Percentiles rank a stretch among this genome's conserved stretches.
Evolutionary conservation across 2,888 invertebrate species (phyloP).

Genomic region (Xanthia icteritia): DNA sequence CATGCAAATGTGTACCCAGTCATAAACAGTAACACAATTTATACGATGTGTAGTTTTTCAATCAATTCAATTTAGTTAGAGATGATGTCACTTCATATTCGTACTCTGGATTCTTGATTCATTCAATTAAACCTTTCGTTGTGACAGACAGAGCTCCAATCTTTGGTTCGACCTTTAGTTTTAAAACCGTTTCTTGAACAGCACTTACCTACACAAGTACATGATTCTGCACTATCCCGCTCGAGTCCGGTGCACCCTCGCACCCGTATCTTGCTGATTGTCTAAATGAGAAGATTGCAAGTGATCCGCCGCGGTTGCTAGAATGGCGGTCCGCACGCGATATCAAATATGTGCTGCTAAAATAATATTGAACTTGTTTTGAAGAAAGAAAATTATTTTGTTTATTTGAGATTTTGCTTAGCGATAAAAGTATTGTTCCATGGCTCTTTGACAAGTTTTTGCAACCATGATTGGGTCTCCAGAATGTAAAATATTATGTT

Average conservation of each 20-base stretch:
- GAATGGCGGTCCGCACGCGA: constrained; percentile 71
- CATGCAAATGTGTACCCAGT: neutral
- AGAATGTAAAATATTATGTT: neutral
- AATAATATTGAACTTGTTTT: constrained; percentile 13
- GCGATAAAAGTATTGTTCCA: neutral
- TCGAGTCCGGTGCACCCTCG: constrained; percentile 62
- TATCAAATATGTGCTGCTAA: constrained; percentile 13
- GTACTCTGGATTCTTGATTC: constrained; percentile 29
- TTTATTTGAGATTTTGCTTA: neutral
- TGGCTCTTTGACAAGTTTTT: neutral
- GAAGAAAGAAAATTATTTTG: neutral
- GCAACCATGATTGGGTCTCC: neutral
- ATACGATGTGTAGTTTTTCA: constrained; percentile 25
- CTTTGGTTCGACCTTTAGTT: neutral
- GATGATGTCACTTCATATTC: constrained; percentile 31
- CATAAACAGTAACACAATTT: neutral
- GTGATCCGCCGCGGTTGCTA: constrained; percentile 61
- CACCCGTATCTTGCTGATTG: constrained; percentile 73
- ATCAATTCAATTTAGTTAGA: constrained; percentile 37
- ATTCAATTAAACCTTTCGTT: constrained; percentile 29
- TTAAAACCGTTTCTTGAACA: constrained; percentile 6
- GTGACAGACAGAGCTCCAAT: neutral
- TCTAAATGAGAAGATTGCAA: constrained; percentile 79
- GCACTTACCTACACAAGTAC: constrained; percentile 2
- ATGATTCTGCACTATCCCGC: constrained; percentile 55